Evolutionary conservation across 2,113 vertebrate genomes (phyloP).

Genomic region (Forbesichthys papilliferus): DNA sequence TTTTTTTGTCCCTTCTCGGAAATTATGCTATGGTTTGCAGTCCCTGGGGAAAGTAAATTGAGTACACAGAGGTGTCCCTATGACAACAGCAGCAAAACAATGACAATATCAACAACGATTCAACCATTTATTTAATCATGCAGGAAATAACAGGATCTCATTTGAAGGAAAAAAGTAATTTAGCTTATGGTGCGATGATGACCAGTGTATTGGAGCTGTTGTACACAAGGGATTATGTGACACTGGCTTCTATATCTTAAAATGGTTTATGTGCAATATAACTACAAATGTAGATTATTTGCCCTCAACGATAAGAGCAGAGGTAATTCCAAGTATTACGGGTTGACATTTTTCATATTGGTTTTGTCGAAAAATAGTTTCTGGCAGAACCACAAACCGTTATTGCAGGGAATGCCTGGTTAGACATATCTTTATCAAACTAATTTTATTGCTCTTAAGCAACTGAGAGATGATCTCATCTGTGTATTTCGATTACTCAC

Average conservation of each 20-base stretch:
- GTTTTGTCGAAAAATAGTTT: slow-evolving; percentile 30
- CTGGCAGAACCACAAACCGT: slow-evolving; percentile 8
- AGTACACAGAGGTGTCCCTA: slow-evolving; percentile 28
- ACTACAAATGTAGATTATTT: no score
- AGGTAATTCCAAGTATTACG: no score
- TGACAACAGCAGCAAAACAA: slow-evolving; percentile 54
- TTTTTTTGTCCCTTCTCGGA: slow-evolving; percentile 29
- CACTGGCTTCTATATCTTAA: background rate
- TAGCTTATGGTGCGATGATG: slow-evolving; percentile 30
- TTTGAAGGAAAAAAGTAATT: slow-evolving; percentile 46
- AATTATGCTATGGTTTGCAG: slow-evolving; percentile 27
- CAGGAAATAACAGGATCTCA: slow-evolving; percentile 58
- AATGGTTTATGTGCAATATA: background rate
- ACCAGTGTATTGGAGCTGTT: slow-evolving; percentile 24
- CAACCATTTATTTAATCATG: slow-evolving; percentile 56
- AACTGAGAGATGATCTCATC: slow-evolving; percentile 1
- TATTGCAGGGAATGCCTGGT: slow-evolving; percentile 7
- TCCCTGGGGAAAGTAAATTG: slow-evolving; percentile 43
- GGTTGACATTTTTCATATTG: no score
- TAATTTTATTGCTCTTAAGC: slow-evolving; percentile 6
- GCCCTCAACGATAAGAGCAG: no score
- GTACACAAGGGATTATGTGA: background rate
- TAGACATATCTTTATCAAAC: background rate
- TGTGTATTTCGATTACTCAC: slow-evolving; percentile 25
- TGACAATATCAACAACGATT: slow-evolving; percentile 46